Conservation (phyloP, 2,888 invertebrate genomes). For the Ypsolopha scabrella region DNA sequence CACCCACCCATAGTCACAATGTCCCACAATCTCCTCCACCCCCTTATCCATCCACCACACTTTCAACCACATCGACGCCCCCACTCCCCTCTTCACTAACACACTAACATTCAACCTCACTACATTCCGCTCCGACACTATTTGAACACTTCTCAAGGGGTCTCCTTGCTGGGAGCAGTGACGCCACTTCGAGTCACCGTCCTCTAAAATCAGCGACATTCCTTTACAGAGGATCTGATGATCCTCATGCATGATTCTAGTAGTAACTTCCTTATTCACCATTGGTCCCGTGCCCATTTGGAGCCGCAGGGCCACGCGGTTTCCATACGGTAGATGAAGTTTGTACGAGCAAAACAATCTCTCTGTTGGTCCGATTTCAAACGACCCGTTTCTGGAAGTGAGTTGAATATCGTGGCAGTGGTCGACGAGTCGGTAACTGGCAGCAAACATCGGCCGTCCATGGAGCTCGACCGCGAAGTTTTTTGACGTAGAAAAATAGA, state of each 20-base stretch:
- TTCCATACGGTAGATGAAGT: conserved; percentile 79
- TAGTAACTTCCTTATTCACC: conserved; percentile 36
- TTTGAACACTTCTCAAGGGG: conserved; percentile 68
- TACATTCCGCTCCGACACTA: conserved; percentile 70
- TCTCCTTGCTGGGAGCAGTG: conserved; percentile 73
- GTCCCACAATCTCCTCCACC: conserved; percentile 71
- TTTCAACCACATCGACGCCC: conserved; percentile 64
- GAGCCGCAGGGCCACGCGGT: conserved; percentile 73
- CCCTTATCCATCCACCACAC: conserved; percentile 75
- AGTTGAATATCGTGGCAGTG: conserved; percentile 79
- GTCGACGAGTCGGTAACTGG: conserved; percentile 76
- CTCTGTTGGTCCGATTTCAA: conserved; percentile 71
- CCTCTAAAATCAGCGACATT: conserved; percentile 67
- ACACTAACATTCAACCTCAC: conserved; percentile 61
- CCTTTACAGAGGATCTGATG: conserved; percentile 60
- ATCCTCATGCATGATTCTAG: conserved; percentile 49
- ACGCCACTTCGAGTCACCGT: conserved; percentile 69
- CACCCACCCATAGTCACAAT: conserved; percentile 80
- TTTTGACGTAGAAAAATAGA: conserved; percentile 67
- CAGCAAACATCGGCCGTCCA: conserved; percentile 75
- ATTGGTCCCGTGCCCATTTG: conserved; percentile 66
- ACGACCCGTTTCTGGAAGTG: conserved; percentile 73
- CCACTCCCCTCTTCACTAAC: conserved; percentile 39
- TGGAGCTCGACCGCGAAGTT: conserved; percentile 68
- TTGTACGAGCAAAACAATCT: conserved; percentile 76